phyloP scores from a whole-genome alignment of 2,888 invertebrate genomes.

The Drosophila buzzatii region DNA sequence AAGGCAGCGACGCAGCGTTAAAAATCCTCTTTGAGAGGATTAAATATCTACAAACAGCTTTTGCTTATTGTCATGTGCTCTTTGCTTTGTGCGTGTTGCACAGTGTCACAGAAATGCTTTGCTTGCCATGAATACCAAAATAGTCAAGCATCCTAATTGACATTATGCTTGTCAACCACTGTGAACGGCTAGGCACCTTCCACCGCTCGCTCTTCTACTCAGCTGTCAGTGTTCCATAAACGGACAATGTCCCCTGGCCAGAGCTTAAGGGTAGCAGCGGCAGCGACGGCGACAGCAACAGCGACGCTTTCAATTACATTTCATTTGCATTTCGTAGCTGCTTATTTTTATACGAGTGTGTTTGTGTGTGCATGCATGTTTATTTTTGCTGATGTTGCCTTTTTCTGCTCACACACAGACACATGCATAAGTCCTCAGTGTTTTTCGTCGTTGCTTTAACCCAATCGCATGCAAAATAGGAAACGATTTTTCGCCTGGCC shows the following conservation, averaged over 20 bases:
- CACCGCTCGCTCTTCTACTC: not conserved
- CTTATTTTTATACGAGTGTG: constrained; percentile 60
- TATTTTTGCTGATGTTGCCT: constrained; percentile 74
- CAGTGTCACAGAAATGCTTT: constrained; percentile 53
- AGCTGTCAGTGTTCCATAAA: constrained; percentile 63
- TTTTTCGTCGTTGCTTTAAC: constrained; percentile 45
- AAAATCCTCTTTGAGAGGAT: constrained; percentile 82
- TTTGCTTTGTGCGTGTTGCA: constrained; percentile 59
- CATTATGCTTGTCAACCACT: constrained; percentile 37
- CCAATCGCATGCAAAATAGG: constrained; percentile 72
- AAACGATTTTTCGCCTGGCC: constrained; percentile 65
- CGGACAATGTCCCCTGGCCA: constrained; percentile 77
- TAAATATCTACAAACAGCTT: constrained; percentile 72
- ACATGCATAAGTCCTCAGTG: constrained; percentile 62
- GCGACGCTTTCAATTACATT: constrained; percentile 78
- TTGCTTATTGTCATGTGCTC: constrained; percentile 63
- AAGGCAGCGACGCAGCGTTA: constrained; percentile 54
- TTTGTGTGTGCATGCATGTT: constrained; percentile 17
- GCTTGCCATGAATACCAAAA: constrained; percentile 21
- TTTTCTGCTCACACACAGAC: constrained; percentile 37
- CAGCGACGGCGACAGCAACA: constrained; percentile 22
- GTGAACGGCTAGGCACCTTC: constrained; percentile 25
- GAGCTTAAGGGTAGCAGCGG: constrained; percentile 74
- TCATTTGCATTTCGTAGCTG: constrained; percentile 74
- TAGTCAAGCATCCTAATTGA: constrained; percentile 46